Conservation (phyloP, 2,797 vertebrate genomes). For the Oceanodroma leucorhoa region DNA sequence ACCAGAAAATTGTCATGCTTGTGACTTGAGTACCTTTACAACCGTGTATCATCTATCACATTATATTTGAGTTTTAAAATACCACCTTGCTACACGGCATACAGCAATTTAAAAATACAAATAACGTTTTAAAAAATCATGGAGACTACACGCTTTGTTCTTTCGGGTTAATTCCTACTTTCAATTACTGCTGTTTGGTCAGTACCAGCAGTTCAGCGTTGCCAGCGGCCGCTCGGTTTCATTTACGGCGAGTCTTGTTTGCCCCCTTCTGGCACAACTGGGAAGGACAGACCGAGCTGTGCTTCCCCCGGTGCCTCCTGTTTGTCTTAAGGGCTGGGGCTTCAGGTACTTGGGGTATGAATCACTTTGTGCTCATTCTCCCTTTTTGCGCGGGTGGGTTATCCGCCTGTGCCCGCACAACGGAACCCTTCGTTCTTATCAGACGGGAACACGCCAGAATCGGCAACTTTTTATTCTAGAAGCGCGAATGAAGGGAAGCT, state of each 20-base stretch:
- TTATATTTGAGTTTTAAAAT: not conserved
- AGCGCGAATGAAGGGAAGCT: not conserved
- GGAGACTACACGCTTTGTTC: not conserved
- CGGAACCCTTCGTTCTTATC: not conserved
- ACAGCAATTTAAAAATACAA: not conserved
- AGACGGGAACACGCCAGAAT: not conserved
- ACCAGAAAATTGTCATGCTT: not conserved
- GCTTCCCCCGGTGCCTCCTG: not conserved
- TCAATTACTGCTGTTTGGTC: not conserved
- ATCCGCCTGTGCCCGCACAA: not conserved
- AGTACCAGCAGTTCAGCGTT: fast-evolving
- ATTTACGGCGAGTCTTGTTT: not conserved
- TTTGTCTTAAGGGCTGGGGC: not conserved
- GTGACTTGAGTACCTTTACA: not conserved
- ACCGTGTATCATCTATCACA: fast-evolving
- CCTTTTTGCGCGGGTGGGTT: fast-evolving
- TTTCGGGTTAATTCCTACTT: not conserved
- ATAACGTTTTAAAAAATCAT: fast-evolving
- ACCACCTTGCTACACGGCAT: fast-evolving
- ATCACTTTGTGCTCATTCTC: fast-evolving
- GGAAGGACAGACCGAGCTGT: not conserved
- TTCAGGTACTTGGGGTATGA: not conserved
- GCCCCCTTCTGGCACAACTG: slow-evolving; percentile 34
- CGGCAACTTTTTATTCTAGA: not conserved
- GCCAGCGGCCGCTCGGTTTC: fast-evolving